phyloP scores from a whole-genome alignment of 2,113 vertebrate genomes.

The Pachycephala philippinensis region DNA sequence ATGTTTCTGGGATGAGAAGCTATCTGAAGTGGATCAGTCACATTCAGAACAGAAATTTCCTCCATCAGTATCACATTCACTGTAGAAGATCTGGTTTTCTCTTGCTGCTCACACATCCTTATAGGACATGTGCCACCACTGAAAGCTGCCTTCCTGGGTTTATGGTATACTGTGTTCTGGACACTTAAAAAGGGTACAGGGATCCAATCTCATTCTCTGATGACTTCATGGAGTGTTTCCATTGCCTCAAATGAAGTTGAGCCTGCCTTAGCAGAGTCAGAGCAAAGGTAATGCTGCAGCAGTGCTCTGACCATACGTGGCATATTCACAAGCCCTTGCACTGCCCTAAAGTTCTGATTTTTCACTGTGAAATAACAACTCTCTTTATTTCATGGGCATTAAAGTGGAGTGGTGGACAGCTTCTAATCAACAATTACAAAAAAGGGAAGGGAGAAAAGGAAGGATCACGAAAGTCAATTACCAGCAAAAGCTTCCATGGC shows the following conservation, averaged over 20 bases:
- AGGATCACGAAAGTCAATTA: slow-evolving; percentile 15
- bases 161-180: background rate
- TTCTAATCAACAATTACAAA: background rate
- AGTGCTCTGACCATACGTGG: background rate
- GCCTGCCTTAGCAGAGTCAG: background rate
- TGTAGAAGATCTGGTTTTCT: background rate
- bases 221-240: background rate
- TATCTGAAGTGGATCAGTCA: background rate
- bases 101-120: background rate
- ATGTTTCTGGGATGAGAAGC: background rate
- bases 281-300: background rate
- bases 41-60: background rate
- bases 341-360: background rate
- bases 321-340: background rate
- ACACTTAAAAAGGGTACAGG: background rate
- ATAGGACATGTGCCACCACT: background rate
- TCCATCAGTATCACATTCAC: background rate
- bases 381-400: background rate
- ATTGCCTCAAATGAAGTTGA: fast-evolving
- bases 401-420: background rate
- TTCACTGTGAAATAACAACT: background rate
- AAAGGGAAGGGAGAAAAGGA: background rate
- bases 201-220: background rate
- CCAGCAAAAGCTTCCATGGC: background rate
- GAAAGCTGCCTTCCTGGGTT: background rate